Conservation (phyloP, 2,797 vertebrate genomes). For the Oryzias sinensis region DNA sequence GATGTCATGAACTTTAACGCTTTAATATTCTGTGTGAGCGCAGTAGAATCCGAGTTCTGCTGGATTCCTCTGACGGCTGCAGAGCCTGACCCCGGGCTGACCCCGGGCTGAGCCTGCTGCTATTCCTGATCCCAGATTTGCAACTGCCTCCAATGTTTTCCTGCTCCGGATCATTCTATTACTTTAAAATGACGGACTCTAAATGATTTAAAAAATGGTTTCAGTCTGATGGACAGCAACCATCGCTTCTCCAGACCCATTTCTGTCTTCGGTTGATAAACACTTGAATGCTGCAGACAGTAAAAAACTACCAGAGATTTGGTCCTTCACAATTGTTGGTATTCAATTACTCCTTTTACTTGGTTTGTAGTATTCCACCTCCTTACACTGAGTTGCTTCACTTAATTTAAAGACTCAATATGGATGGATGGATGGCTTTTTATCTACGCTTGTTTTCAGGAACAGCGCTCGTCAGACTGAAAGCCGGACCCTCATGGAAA, state of each 20-base stretch:
- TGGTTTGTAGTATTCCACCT: background rate
- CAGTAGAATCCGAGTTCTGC: background rate
- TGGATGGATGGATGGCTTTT: no score
- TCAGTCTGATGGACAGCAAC: background rate
- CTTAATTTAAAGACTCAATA: no score
- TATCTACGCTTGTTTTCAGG: constrained; percentile 11
- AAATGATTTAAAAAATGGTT: background rate
- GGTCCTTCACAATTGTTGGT: background rate
- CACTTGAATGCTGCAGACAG: background rate
- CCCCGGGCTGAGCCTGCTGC: background rate
- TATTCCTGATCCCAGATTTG: background rate
- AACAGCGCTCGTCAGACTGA: constrained; percentile 20
- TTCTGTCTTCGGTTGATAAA: background rate
- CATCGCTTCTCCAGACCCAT: background rate
- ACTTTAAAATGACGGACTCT: background rate
- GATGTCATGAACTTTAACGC: background rate
- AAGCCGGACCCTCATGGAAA: background rate
- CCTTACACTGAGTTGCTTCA: background rate
- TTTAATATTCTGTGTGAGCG: background rate
- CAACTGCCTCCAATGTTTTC: background rate
- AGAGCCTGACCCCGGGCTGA: background rate
- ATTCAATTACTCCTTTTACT: background rate
- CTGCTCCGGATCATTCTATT: background rate
- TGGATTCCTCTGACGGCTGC: background rate
- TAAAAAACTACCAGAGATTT: background rate